Conservation (phyloP, 2,113 vertebrate species). For the Murina feae region DNA sequence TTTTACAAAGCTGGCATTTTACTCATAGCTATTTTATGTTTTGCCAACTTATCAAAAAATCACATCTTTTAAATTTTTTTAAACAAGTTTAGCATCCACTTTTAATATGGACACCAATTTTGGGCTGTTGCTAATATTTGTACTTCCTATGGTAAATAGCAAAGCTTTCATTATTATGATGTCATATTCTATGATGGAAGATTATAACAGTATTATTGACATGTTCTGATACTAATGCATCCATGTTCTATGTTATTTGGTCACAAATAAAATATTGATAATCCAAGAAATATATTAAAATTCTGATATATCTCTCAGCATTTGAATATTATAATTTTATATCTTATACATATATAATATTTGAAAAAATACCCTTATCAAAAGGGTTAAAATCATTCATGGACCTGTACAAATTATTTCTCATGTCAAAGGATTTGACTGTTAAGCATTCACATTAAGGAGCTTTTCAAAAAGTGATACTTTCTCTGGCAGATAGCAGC, state of each 20-base stretch:
- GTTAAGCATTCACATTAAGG: neutral
- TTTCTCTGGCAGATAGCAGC: neutral
- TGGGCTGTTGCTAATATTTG: neutral
- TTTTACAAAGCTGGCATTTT: neutral
- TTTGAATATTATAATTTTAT: neutral
- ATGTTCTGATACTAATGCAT: neutral
- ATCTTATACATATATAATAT: neutral
- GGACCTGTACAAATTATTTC: neutral
- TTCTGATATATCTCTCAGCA: neutral
- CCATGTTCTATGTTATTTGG: neutral
- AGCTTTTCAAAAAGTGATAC: neutral
- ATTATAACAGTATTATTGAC: neutral
- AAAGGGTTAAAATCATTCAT: neutral
- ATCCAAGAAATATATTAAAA: neutral
- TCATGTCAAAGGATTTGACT: neutral
- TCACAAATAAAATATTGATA: neutral
- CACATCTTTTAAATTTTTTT: neutral
- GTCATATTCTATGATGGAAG: neutral
- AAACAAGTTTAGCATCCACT: neutral
- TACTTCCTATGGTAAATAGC: neutral
- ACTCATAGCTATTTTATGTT: neutral
- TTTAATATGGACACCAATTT: neutral
- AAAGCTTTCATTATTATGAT: neutral
- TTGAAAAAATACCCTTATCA: neutral
- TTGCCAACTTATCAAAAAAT: neutral